Conservation (phyloP, 2,797 vertebrate species). For the Leptatherina wallacei region DNA sequence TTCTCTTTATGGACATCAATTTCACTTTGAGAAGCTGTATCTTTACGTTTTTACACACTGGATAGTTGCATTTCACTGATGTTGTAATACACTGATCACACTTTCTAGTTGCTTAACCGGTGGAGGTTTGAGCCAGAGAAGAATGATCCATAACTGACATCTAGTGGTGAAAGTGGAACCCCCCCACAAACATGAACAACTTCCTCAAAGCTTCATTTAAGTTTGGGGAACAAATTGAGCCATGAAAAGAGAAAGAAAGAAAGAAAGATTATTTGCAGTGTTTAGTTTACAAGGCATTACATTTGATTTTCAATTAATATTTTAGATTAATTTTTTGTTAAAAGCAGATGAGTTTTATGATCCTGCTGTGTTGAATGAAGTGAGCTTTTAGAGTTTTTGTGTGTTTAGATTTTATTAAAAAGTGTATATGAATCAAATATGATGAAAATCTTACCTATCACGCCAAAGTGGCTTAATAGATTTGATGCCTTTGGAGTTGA, state of each 20-base stretch:
- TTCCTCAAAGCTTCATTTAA: neutral
- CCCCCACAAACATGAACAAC: neutral
- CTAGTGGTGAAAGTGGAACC: slow-evolving; percentile 46
- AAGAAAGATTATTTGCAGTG: neutral
- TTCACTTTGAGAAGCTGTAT: neutral
- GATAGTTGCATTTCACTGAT: neutral
- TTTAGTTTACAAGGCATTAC: slow-evolving; percentile 30
- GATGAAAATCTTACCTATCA: neutral
- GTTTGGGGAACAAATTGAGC: slow-evolving; percentile 7
- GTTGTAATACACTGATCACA: slow-evolving; percentile 7
- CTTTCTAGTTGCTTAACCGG: slow-evolving; percentile 9
- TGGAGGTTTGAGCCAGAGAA: slow-evolving; percentile 1
- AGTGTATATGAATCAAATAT: neutral
- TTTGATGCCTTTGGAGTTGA: slow-evolving; percentile 4
- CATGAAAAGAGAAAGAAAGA: slow-evolving; percentile 1
- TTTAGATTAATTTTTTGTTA: neutral
- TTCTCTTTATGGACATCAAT: neutral
- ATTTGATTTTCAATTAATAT: slow-evolving; percentile 5
- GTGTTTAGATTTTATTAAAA: slow-evolving; percentile 11
- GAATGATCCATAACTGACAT: slow-evolving; percentile 49
- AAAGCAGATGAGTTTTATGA: slow-evolving; percentile 17
- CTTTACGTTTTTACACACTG: neutral
- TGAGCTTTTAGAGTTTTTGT: neutral
- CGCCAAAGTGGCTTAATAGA: neutral
- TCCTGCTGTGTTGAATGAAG: slow-evolving; percentile 20